Conservation (phyloP, 2,888 invertebrate species). For the Tanaodytes sp. region DNA sequence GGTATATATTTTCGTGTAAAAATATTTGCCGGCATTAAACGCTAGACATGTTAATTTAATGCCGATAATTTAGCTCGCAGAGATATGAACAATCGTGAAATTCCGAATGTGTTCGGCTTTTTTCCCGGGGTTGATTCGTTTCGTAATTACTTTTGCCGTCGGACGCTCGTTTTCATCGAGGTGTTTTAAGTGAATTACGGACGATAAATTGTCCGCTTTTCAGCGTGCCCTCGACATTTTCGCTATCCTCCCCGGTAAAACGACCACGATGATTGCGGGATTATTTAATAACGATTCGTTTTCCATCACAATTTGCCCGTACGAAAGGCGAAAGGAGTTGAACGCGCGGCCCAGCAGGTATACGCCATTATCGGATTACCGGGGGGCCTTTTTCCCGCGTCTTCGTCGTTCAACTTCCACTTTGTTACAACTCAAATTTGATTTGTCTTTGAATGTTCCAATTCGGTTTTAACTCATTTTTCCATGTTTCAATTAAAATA, state of each 20-base stretch:
- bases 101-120: conserved; percentile 37
- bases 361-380: conserved; percentile 36
- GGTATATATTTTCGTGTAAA: too few relatives aligned
- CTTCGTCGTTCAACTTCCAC: too few relatives aligned
- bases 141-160: conserved; percentile 44
- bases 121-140: conserved; percentile 28
- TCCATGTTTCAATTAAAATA: too few relatives aligned
- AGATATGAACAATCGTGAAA: conserved; percentile 44
- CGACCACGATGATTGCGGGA: conserved; percentile 37
- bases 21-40: too few relatives aligned
- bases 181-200: conserved; percentile 43
- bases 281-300: conserved; percentile 52
- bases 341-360: conserved; percentile 43
- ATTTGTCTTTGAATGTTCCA: too few relatives aligned
- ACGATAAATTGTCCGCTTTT: conserved; percentile 46
- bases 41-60: conserved; percentile 39
- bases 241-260: conserved; percentile 33
- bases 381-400: conserved; percentile 44
- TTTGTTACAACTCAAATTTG: too few relatives aligned
- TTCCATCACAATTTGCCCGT: conserved; percentile 47
- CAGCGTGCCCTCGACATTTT: conserved; percentile 35
- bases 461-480: too few relatives aligned
- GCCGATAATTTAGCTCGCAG: conserved; percentile 41
- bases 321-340: conserved; percentile 48
- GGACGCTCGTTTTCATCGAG: conserved; percentile 43